These are phyloP conservation scores for Noctua janthe DNA, from an alignment of 2,888 invertebrate species.

Conservation along the genomic window DNA sequence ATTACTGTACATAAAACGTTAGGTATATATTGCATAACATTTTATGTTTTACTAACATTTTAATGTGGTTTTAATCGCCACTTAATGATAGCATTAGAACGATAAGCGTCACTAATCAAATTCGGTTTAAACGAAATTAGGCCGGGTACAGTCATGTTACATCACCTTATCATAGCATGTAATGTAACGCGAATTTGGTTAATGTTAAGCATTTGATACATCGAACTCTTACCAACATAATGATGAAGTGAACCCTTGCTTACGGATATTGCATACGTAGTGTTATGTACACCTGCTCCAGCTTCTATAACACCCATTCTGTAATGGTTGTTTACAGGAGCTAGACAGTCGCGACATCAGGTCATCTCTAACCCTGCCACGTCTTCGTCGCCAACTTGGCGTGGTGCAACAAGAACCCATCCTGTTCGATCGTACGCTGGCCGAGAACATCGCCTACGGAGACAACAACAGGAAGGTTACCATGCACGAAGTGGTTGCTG, in stretches of 20 bases:
- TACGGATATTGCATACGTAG: neutral
- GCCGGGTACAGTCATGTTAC: neutral
- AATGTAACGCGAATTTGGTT: neutral
- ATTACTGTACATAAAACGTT: no score
- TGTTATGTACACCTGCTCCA: neutral
- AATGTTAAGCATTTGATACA: neutral
- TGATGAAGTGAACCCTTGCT: neutral
- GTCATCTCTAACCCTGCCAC: slow-evolving; percentile 91
- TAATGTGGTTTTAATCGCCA: slow-evolving; percentile 3
- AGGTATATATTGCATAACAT: neutral
- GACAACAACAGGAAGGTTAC: slow-evolving; percentile 92
- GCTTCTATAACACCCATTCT: neutral
- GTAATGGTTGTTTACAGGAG: slow-evolving; percentile 72
- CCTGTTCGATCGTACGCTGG: slow-evolving; percentile 95
- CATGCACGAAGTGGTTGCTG: slow-evolving; percentile 94
- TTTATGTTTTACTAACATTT: neutral
- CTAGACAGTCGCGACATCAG: slow-evolving; percentile 90
- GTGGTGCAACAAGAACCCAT: slow-evolving; percentile 96
- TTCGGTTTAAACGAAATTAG: slow-evolving; percentile 12
- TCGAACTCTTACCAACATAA: neutral
- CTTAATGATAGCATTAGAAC: slow-evolving; percentile 15
- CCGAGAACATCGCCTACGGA: slow-evolving; percentile 97
- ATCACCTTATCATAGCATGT: neutral
- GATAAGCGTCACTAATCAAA: slow-evolving; percentile 25
- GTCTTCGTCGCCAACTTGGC: slow-evolving; percentile 93